Conservation (phyloP, 2,113 vertebrate species). For the Osmerus eperlanus region DNA sequence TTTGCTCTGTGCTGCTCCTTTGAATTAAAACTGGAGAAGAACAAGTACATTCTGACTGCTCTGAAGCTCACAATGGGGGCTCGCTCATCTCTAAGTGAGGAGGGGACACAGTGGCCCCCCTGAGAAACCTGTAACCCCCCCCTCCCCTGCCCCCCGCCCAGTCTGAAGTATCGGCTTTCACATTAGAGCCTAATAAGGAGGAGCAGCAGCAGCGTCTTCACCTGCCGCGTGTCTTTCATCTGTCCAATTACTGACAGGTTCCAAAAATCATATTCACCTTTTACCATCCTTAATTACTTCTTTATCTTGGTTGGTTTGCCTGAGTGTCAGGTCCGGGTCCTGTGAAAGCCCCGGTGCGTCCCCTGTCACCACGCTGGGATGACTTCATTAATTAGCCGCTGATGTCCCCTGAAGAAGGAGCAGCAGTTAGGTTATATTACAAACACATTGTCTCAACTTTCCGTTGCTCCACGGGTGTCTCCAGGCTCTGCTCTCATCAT, state of each 20-base stretch:
- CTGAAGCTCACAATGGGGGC: conserved; percentile 59
- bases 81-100: conserved; percentile 53
- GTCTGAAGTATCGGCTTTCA: conserved; percentile 80
- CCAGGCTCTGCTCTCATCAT: no score
- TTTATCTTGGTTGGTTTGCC: conserved; percentile 80
- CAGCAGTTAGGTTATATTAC: conserved; percentile 40
- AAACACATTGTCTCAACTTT: conserved; percentile 22
- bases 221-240: conserved; percentile 81
- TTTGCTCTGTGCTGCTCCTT: conserved; percentile 39
- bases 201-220: conserved; percentile 68
- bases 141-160: conserved; percentile 55
- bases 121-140: background rate
- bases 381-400: conserved; percentile 53
- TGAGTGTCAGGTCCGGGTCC: conserved; percentile 61
- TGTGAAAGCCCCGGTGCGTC: background rate
- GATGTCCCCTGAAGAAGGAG: conserved; percentile 43
- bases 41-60: conserved; percentile 53
- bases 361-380: conserved; percentile 50
- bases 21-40: conserved; percentile 58
- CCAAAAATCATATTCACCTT: conserved; percentile 82
- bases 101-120: background rate
- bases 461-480: conserved; percentile 35
- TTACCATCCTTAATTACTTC: conserved; percentile 85
- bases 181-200: conserved; percentile 85
- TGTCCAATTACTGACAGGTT: conserved; percentile 86